Conservation (phyloP, 2,797 vertebrate species). For the Sebastolobus alascanus region DNA sequence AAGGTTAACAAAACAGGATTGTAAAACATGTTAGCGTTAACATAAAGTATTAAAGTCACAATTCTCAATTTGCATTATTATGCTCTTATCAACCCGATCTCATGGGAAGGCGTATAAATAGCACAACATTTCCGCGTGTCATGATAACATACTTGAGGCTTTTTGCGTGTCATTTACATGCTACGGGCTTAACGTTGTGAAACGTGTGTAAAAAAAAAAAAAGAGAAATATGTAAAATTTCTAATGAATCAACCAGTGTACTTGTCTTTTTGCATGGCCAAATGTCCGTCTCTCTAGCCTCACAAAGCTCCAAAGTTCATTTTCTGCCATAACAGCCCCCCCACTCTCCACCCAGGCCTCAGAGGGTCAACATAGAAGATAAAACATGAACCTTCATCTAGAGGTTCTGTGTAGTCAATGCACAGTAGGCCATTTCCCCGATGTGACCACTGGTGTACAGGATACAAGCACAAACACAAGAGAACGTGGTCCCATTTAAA, state of each 20-base stretch:
- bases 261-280: background rate
- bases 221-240: background rate
- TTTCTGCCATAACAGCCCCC: background rate
- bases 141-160: no score
- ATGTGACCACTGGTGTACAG: background rate
- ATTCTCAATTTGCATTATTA: background rate
- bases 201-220: background rate
- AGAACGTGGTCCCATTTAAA: background rate
- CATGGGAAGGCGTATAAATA: no score
- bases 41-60: background rate
- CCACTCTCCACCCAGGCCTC: background rate
- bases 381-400: slow-evolving; percentile 13
- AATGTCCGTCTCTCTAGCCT: background rate
- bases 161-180: no score
- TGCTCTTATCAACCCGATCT: accelerated
- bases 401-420: background rate
- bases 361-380: slow-evolving; percentile 25
- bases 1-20: background rate
- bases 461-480: slow-evolving; percentile 6
- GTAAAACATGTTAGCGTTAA: background rate
- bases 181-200: no score
- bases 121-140: no score
- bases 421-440: background rate
- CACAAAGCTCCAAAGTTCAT: background rate
- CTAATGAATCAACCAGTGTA: background rate